Evolutionary conservation across 2,888 invertebrate species (phyloP).

Genomic region (Rutpela maculata): DNA sequence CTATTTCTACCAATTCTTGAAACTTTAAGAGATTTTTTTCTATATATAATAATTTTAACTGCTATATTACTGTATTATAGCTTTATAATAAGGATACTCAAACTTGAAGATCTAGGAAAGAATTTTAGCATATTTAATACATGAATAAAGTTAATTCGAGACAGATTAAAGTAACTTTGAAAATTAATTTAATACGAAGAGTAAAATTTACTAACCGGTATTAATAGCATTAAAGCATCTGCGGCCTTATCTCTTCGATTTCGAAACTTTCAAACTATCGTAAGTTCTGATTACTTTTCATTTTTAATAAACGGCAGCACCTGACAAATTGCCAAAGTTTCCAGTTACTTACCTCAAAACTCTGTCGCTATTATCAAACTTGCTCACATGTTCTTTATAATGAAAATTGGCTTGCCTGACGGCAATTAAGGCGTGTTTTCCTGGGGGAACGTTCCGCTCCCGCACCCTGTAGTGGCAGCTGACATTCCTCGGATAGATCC

Average conservation of each 20-base stretch:
- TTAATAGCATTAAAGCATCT: background rate
- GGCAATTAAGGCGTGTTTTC: conserved; percentile 85
- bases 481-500: conserved; percentile 91
- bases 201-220: background rate
- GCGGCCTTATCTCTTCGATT: background rate
- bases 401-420: conserved; percentile 87
- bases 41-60: too few species aligned
- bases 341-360: conserved; percentile 81
- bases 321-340: conserved; percentile 34
- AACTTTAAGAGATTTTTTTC: too few species aligned
- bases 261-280: background rate
- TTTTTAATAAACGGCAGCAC: conserved; percentile 8
- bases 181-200: background rate
- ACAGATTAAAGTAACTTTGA: background rate
- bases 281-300: background rate
- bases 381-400: conserved; percentile 86
- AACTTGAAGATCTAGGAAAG: too few species aligned
- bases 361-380: conserved; percentile 85
- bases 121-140: too few species aligned
- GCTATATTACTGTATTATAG: too few species aligned
- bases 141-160: too few species aligned
- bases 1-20: too few species aligned
- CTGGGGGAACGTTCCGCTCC: conserved; percentile 77
- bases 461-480: conserved; percentile 75
- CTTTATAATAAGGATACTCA: too few species aligned